Evolutionary conservation across 1,140 invertebrate species (phyloP).

Genomic region (Drosophila kanapiae): DNA sequence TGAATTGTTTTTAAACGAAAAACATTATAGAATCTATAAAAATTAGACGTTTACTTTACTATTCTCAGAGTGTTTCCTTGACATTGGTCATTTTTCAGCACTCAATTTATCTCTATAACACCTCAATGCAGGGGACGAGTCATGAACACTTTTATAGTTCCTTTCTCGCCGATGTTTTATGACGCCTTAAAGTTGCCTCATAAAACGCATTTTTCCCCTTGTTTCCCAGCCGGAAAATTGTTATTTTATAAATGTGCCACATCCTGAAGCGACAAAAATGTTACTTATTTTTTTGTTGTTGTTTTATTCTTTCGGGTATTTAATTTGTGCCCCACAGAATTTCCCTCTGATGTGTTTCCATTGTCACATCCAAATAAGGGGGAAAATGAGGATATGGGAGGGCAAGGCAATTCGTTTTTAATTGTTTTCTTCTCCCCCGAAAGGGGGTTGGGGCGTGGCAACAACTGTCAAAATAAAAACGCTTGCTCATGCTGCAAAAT

Average conservation of each 20-base stretch:
- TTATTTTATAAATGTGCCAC: constrained; percentile 47
- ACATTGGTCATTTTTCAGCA: constrained; percentile 24
- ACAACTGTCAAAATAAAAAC: constrained; percentile 81
- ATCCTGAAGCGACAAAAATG: constrained; percentile 49
- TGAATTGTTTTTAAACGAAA: background rate
- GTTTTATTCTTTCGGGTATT: constrained; percentile 28
- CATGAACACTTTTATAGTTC: constrained; percentile 45
- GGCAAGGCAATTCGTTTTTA: constrained; percentile 71
- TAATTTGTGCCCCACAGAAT: constrained; percentile 52
- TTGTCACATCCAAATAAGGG: constrained; percentile 12
- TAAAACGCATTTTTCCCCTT: constrained; percentile 22
- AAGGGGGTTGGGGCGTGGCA: constrained; percentile 16
- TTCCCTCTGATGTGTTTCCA: constrained; percentile 23
- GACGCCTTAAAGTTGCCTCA: constrained; percentile 46
- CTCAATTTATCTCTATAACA: constrained; percentile 37
- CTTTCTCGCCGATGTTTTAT: constrained; percentile 36
- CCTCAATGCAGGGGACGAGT: constrained; percentile 21
- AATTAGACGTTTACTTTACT: background rate
- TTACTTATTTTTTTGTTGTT: constrained; percentile 15
- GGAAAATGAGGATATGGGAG: no score
- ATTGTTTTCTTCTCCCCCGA: constrained; percentile 60
- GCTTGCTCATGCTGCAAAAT: constrained; percentile 69
- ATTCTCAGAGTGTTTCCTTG: constrained; percentile 1
- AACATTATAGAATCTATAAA: constrained; percentile 9
- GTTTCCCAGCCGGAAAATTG: constrained; percentile 8